Conservation (phyloP, 2,888 invertebrate genomes). For the Athrips mouffetella region DNA sequence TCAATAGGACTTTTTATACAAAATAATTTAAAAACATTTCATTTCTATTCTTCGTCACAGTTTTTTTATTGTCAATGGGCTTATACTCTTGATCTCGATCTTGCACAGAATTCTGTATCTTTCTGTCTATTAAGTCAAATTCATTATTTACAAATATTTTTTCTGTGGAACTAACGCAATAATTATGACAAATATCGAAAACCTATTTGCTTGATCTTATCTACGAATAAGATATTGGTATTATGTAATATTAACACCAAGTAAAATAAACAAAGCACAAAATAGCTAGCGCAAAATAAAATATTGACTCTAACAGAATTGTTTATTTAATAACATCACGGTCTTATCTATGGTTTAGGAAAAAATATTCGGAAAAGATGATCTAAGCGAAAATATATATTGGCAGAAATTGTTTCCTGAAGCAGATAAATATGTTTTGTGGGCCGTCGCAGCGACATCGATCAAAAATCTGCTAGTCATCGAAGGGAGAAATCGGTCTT, state of each 20-base stretch:
- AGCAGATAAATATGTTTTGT: conserved; percentile 53
- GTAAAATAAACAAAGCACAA: conserved; percentile 1
- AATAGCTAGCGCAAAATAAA: conserved; percentile 18
- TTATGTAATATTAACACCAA: not conserved
- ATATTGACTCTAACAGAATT: conserved; percentile 26
- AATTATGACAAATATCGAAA: too few relatives aligned
- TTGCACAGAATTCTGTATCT: too few relatives aligned
- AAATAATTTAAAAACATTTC: too few relatives aligned
- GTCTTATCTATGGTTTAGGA: conserved; percentile 26
- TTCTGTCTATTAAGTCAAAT: too few relatives aligned
- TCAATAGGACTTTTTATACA: too few relatives aligned
- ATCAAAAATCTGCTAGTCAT: conserved; percentile 57
- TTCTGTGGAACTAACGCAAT: too few relatives aligned
- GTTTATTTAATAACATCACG: conserved; percentile 35
- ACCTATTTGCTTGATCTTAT: too few relatives aligned
- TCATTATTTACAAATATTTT: too few relatives aligned
- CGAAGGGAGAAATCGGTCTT: conserved; percentile 33
- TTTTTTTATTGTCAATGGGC: too few relatives aligned
- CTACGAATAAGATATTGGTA: too few relatives aligned
- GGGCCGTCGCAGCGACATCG: conserved; percentile 38
- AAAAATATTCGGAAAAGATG: conserved; percentile 31
- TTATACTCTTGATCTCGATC: too few relatives aligned
- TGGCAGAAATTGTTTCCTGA: conserved; percentile 49
- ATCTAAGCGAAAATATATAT: conserved; percentile 41
- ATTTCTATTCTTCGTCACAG: too few relatives aligned